Evolutionary conservation across 2,888 invertebrate genomes (phyloP).

Genomic region (Apotomis betuletana): DNA sequence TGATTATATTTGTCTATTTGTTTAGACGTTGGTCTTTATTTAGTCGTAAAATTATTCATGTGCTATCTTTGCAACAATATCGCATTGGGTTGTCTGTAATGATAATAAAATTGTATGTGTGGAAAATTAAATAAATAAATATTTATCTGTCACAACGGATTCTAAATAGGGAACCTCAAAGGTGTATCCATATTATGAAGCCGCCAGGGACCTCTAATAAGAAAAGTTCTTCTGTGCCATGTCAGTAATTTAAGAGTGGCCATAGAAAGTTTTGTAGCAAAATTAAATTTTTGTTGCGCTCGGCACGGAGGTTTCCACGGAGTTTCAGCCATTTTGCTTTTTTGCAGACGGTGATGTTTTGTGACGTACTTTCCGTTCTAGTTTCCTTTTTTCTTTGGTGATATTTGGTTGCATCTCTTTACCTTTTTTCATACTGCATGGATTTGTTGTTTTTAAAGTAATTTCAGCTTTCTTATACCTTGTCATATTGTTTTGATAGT

Average conservation of each 20-base stretch:
- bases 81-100: too few relatives aligned
- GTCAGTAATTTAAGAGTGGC: conserved; percentile 70
- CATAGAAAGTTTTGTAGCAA: conserved; percentile 66
- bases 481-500: too few relatives aligned
- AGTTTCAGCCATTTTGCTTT: conserved; percentile 45
- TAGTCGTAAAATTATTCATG: too few relatives aligned
- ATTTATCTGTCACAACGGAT: too few relatives aligned
- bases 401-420: conserved; percentile 21
- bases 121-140: too few relatives aligned
- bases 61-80: too few relatives aligned
- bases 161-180: conserved; percentile 37
- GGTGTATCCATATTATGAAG: conserved; percentile 43
- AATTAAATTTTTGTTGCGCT: conserved; percentile 68
- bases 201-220: conserved; percentile 58
- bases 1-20: too few relatives aligned
- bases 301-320: conserved; percentile 47
- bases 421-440: neutral
- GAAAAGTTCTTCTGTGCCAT: conserved; percentile 65
- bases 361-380: conserved; percentile 31
- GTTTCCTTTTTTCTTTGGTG: conserved; percentile 12
- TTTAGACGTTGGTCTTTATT: too few relatives aligned
- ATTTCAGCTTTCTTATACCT: neutral
- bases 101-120: too few relatives aligned
- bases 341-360: conserved; percentile 18
- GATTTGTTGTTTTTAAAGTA: neutral